These are phyloP conservation scores for Anser cygnoides DNA, from an alignment of 2,113 vertebrate genomes.

Conservation along the genomic window DNA sequence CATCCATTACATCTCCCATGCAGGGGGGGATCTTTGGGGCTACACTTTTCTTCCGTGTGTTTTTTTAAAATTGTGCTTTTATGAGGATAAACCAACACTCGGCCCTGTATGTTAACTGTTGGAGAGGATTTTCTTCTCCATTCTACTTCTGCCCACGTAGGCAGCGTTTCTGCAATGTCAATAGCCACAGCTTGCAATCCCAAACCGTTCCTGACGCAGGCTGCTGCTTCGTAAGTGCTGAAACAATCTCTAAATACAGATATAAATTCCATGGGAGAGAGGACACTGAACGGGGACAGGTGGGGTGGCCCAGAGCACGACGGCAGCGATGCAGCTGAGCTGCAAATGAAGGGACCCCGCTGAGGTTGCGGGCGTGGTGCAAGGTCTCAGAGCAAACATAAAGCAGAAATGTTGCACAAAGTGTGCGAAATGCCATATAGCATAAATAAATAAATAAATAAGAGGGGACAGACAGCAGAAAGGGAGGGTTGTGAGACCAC, in stretches of 20 bases:
- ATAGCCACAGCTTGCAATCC: neutral
- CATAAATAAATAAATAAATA: too few species aligned
- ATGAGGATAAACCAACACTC: neutral
- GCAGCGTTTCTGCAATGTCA: neutral
- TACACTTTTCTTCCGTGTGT: neutral
- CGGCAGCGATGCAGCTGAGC: neutral
- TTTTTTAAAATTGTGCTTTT: neutral
- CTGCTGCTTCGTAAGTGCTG: neutral
- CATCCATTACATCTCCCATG: fast-evolving
- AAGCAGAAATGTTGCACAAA: too few species aligned
- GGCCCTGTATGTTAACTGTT: neutral
- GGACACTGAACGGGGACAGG: neutral
- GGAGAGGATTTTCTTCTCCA: neutral
- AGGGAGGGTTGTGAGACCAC: neutral
- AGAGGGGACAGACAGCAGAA: too few species aligned
- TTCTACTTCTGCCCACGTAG: neutral
- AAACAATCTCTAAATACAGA: neutral
- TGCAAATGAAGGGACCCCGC: fast-evolving
- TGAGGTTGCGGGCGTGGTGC: neutral
- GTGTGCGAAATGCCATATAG: too few species aligned
- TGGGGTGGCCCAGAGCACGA: fast-evolving
- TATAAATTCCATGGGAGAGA: fast-evolving
- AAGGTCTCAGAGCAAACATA: too few species aligned
- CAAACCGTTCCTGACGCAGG: too few species aligned
- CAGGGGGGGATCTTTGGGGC: too few species aligned